phyloP scores from a whole-genome alignment of 2,113 vertebrate species.

The Daubentonia madagascariensis region DNA sequence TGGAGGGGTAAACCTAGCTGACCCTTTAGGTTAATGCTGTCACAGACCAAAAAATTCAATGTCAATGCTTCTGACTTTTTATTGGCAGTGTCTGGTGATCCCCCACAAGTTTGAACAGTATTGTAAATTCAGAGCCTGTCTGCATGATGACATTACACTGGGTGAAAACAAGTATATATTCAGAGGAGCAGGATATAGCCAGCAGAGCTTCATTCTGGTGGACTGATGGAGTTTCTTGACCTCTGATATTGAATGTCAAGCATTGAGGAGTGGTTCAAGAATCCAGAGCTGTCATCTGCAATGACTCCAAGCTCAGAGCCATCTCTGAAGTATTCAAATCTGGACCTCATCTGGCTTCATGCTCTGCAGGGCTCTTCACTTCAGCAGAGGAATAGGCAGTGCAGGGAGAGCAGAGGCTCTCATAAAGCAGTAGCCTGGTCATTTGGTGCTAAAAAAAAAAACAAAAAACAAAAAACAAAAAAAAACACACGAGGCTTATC shows the following conservation, averaged over 20 bases:
- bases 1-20: background rate
- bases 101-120: background rate
- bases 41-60: background rate
- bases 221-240: background rate
- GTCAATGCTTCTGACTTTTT: background rate
- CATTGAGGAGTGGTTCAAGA: background rate
- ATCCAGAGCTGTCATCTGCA: background rate
- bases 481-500: background rate
- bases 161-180: background rate
- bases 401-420: accelerated
- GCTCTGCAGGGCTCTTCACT: background rate
- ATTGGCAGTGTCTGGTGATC: background rate
- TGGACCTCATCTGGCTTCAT: background rate
- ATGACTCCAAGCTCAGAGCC: background rate
- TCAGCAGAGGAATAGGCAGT: background rate
- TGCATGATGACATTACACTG: background rate
- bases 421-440: background rate
- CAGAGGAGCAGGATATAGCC: background rate
- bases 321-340: background rate
- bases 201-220: background rate
- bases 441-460: background rate
- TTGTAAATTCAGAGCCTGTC: background rate
- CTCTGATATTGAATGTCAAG: background rate
- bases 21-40: background rate
- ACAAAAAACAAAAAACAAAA: background rate